Evolutionary conservation across 2,113 vertebrate species (phyloP), one percentile per base, ranked within the genome.

Genomic region (Tachysurus vachellii): DNA sequence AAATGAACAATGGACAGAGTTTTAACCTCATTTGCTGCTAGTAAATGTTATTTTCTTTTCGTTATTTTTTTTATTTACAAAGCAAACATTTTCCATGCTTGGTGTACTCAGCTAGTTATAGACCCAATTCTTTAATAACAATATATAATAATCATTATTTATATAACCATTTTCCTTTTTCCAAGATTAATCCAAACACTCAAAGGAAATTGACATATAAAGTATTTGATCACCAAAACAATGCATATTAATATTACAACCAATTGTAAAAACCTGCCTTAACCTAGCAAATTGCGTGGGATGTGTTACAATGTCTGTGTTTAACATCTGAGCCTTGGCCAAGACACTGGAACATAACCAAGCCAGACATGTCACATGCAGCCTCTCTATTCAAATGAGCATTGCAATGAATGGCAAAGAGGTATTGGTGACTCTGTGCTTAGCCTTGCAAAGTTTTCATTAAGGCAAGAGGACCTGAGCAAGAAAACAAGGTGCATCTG

Each of bases 291-390:
- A 80, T 36, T 80, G 28, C 21, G 26, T 14, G 31, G 3, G 36
- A 81, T 61, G 19, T 31, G 56, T 10, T 81, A 59, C 56, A 42
- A 31, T 42, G 91, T 93, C 94, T 93, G 93, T 94, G 93, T 95
- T 94, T 94, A 95, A 95, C 93, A 94, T 92, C 92, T 95, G 94
- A 95, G 93, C 93, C 91, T 61, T 89, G 84, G 94, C 94, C 95
- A 95, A 93, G 92, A 88, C 19, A 70, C 91, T 94, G 95, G 93
- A 92, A 47, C 0, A 28, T 66, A 79, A 92, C 94, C 95, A 95
- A 91, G 89, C 79, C 90, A 93, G 92, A 87, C 70, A 59, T 92
- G 92, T 94, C 93, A 93, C 92, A 89, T 93, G 93, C 92, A 91
- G 89, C 89, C 87, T 90, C 87, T 92, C 93, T 93, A 93, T 94